Evolutionary conservation across 2,113 vertebrate species (phyloP).

Genomic region (Eptatretus burgeri): DNA sequence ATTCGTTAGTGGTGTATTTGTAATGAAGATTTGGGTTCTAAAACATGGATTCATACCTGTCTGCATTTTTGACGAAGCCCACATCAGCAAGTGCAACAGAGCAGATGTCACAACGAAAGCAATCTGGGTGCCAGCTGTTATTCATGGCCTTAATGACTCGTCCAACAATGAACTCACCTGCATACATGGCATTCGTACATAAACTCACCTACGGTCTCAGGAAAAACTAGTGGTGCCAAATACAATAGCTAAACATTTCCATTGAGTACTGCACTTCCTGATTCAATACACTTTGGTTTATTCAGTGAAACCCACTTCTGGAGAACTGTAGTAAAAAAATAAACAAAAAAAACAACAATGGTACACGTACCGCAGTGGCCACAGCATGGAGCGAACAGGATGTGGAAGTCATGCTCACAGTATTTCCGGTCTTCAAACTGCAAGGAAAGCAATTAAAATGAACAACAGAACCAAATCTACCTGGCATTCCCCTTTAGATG

Average conservation of each 20-base stretch:
- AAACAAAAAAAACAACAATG: background rate
- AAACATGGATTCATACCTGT: conserved; percentile 16
- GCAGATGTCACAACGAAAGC: conserved; percentile 29
- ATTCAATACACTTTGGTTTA: too few species aligned
- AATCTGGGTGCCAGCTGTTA: conserved; percentile 29
- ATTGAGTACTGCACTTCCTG: too few species aligned
- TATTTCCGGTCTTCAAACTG: conserved; percentile 34
- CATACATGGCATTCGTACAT: conserved; percentile 9
- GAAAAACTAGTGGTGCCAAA: background rate
- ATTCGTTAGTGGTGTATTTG: background rate
- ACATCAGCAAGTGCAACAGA: conserved; percentile 22
- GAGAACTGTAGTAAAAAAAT: background rate
- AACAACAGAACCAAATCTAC: background rate
- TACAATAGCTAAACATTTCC: too few species aligned
- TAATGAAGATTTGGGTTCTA: background rate
- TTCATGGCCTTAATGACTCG: conserved; percentile 39
- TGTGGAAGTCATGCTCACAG: conserved; percentile 33
- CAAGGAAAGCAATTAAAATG: conserved; percentile 3
- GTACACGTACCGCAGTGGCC: conserved; percentile 24
- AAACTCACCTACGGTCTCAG: background rate
- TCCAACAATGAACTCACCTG: conserved; percentile 30
- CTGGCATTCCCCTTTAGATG: background rate
- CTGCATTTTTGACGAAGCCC: conserved; percentile 31
- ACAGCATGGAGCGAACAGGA: conserved; percentile 32
- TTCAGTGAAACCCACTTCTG: too few species aligned